Evolutionary conservation across 2,888 invertebrate genomes (phyloP), one percentile per base, ranked within the genome.

Genomic region (Noctua pronuba): DNA sequence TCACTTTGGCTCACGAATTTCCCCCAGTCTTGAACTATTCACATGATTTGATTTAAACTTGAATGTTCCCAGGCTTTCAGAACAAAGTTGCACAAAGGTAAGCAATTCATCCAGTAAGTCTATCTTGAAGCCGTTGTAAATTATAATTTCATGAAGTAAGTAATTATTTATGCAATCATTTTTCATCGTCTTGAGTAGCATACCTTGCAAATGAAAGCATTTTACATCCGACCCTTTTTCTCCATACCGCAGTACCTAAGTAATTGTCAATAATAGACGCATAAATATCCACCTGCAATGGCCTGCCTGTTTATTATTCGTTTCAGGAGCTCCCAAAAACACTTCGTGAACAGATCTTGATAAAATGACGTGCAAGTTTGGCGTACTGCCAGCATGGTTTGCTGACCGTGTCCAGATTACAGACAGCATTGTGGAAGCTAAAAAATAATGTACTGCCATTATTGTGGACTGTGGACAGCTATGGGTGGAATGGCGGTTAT

Each of bases 271-370:
- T 16, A 67, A 67, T 58, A 84, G 46, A 68, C 18, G 46, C 49
- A 52, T 68, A 74, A 68, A 86, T 73, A 68, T 24, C 35, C 24
- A 75, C 72, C 70, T 85, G 85, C 70, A 80, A 67, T 64, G 24
- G 28, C 62, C 13, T 67, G 49, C 41, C 66, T 84, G 65, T 49
- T 85, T 87, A 71, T 70, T 75, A 80, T 87, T 87, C 84, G 46
- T 55, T 16, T 24, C 73, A 7, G 31, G 46, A 67, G 64, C 64
- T 73, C 28, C 75, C 64, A 80, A 80, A 84, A 84, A 87, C 73
- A 85, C 70, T 64, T 68, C 87, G 46, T 55, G 85, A 75, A 75
- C 81, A 83, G 70, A 86, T 88, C 88, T 88, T 86, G 73, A 82
- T 88, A 86, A 86, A 85, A 85, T 73, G 72, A 79, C 72, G 77